Evolutionary conservation across 2,888 invertebrate species (phyloP).

Genomic region (Laothoe populi): DNA sequence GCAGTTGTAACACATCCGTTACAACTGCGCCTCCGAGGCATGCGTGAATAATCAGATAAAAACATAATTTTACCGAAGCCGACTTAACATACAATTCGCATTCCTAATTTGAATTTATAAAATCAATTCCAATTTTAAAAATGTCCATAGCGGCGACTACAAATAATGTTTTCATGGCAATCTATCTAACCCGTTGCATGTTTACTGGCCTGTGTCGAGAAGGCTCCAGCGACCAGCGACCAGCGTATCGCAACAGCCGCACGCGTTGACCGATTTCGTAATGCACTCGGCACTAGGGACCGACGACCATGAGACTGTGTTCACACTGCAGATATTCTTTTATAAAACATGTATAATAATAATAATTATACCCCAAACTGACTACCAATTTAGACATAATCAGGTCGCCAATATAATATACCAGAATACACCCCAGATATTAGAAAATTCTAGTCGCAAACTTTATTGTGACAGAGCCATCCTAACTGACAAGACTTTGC

Average conservation of each 20-base stretch:
- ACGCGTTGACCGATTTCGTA: neutral
- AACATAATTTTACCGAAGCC: neutral
- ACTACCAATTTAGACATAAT: too few relatives aligned
- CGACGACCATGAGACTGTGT: slow-evolving; percentile 8
- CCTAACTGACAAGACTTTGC: too few relatives aligned
- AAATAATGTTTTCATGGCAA: slow-evolving; percentile 1
- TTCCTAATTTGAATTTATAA: neutral
- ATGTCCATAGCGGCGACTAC: neutral
- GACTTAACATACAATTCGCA: neutral
- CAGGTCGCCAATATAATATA: too few relatives aligned
- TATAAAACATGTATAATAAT: neutral
- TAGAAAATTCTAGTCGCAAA: too few relatives aligned
- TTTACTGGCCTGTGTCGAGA: neutral
- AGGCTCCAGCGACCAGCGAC: slow-evolving; percentile 21
- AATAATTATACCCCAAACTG: too few relatives aligned
- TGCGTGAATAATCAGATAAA: too few relatives aligned
- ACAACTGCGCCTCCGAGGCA: too few relatives aligned
- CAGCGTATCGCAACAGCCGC: slow-evolving; percentile 22
- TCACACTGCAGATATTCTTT: neutral
- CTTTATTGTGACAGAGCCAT: too few relatives aligned
- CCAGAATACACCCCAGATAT: too few relatives aligned
- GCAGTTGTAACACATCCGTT: too few relatives aligned
- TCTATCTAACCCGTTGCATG: neutral
- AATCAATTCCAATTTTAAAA: neutral
- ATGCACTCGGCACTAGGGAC: neutral